phyloP scores from a whole-genome alignment of 2,888 invertebrate species.

The Zaprionus bogoriensis region DNA sequence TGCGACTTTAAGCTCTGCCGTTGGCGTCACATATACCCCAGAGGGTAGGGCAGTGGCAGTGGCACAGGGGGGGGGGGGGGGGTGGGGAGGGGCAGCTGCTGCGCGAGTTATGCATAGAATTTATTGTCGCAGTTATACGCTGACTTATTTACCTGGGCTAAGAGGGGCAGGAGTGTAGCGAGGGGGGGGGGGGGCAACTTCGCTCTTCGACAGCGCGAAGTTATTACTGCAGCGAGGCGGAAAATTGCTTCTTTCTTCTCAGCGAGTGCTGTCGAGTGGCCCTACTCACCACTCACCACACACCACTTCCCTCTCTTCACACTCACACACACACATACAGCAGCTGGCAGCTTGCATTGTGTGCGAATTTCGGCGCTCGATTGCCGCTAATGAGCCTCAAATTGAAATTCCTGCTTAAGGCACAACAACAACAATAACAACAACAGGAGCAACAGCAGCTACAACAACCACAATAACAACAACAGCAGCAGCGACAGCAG shows the following conservation, averaged over 20 bases:
- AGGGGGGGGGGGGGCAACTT: neutral
- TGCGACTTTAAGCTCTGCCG: too few species aligned
- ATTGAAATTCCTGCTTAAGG: conserved; percentile 63
- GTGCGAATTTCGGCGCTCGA: conserved; percentile 37
- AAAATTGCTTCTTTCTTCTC: conserved; percentile 72
- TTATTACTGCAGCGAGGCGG: conserved; percentile 68
- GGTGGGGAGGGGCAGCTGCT: too few species aligned
- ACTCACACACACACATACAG: conserved; percentile 16
- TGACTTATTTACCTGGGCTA: conserved; percentile 37
- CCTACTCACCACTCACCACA: neutral
- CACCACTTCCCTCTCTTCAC: too few species aligned
- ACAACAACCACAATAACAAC: neutral
- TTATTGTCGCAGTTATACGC: conserved; percentile 39
- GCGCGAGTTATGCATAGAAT: conserved; percentile 27
- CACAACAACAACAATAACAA: neutral
- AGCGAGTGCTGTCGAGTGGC: conserved; percentile 5
- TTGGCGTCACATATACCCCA: too few species aligned
- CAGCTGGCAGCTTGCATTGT: conserved; percentile 39
- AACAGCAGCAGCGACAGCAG: neutral
- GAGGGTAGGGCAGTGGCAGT: too few species aligned
- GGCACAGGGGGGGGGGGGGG: too few species aligned
- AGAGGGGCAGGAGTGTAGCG: neutral
- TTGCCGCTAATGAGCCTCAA: conserved; percentile 70
- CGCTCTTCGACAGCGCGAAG: conserved; percentile 40
- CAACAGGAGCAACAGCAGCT: neutral